These are phyloP conservation scores for Phania funesta DNA, from an alignment of 2,888 invertebrate genomes.

Conservation along the genomic window DNA sequence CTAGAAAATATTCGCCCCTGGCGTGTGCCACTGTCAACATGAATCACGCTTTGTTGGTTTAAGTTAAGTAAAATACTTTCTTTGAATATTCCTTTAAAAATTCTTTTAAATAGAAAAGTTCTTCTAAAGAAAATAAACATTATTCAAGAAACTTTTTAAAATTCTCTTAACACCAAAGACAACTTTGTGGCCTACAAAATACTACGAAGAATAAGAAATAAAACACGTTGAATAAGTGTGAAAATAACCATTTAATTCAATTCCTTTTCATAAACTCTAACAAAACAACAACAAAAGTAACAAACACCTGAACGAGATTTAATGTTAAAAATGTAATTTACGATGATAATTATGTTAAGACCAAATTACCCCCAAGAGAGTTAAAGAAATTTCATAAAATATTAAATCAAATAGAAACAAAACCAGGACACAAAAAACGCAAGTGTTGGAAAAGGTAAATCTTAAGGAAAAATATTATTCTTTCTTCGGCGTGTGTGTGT, in stretches of 20 bases:
- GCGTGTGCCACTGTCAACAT: too few relatives aligned
- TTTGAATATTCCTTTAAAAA: too few relatives aligned
- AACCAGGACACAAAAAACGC: neutral
- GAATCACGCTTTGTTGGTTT: too few relatives aligned
- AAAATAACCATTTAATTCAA: conserved; percentile 74
- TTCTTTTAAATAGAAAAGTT: neutral
- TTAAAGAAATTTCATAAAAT: conserved; percentile 22
- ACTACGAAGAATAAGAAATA: conserved; percentile 14
- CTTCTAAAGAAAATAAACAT: neutral
- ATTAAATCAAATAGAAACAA: neutral
- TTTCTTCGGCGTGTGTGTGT: neutral
- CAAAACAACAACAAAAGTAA: conserved; percentile 44
- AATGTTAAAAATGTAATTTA: conserved; percentile 73
- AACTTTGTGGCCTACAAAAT: conserved; percentile 51
- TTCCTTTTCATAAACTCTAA: conserved; percentile 77
- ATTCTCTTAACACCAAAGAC: conserved; percentile 29
- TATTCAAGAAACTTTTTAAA: conserved; percentile 31
- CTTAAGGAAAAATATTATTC: conserved; percentile 12
- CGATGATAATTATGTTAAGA: conserved; percentile 77
- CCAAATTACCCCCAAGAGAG: conserved; percentile 77
- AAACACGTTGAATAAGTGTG: conserved; percentile 62
- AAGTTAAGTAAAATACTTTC: too few relatives aligned
- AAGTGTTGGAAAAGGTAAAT: neutral
- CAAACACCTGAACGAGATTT: conserved; percentile 52
- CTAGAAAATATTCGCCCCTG: too few relatives aligned